A percentile compares a stretch with the other conserved stretches of the same genome.
phyloP scores from a whole-genome alignment of 2,113 vertebrate species.

The Oxyura jamaicensis region DNA sequence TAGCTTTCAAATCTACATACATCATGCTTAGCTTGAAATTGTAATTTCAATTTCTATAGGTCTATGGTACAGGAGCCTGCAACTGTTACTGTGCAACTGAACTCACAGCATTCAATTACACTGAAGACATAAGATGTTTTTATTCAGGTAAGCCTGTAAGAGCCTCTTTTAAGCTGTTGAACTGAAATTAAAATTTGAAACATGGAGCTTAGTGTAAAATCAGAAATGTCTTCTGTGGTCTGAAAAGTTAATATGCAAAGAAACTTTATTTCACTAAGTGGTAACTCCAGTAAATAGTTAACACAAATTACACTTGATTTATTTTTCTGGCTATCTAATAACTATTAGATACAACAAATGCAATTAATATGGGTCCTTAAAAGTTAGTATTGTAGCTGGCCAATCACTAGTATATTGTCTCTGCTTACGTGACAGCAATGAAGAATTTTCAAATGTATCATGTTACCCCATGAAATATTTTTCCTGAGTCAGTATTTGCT shows the following conservation, averaged over 20 bases:
- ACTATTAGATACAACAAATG: background rate
- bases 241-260: background rate
- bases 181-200: background rate
- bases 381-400: background rate
- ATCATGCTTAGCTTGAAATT: background rate
- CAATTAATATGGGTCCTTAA: background rate
- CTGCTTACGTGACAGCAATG: background rate
- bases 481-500: background rate
- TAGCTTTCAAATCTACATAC: background rate
- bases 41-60: background rate
- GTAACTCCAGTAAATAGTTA: background rate
- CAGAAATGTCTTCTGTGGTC: rapidly evolving
- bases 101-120: background rate
- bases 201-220: background rate
- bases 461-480: background rate
- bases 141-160: background rate
- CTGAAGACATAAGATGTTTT: background rate
- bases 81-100: background rate
- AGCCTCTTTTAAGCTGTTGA: background rate
- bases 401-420: background rate
- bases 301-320: background rate
- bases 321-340: background rate
- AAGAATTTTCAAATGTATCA: background rate
- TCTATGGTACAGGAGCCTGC: background rate
- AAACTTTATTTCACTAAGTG: background rate